Evolutionary conservation across 2,113 vertebrate species (phyloP).

Genomic region (Isurus oxyrinchus): DNA sequence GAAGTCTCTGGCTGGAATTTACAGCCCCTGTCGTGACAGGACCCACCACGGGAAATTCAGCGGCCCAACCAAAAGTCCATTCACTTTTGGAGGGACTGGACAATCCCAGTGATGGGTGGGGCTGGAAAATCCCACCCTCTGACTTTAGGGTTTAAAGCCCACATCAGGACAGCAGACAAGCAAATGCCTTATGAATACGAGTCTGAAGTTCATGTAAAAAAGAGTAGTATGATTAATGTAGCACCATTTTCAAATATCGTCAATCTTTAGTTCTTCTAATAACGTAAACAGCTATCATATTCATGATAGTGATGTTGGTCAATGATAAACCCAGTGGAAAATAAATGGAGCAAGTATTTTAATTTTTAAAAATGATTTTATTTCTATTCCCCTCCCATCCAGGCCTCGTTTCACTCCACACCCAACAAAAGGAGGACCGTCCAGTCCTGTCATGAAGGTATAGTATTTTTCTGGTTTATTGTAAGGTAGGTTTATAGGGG

Average conservation of each 20-base stretch:
- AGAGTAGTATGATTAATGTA: background rate
- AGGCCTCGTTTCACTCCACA: background rate
- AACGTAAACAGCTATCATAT: background rate
- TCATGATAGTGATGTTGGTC: background rate
- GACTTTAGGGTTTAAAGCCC: background rate
- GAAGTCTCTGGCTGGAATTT: no score
- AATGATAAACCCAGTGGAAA: background rate
- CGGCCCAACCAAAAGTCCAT: no score
- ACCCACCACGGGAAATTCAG: no score
- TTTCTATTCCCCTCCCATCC: background rate
- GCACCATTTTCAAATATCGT: background rate
- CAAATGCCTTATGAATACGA: no score
- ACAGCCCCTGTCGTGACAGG: no score
- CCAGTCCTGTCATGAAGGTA: background rate
- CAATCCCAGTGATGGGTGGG: no score
- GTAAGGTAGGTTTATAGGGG: no score
- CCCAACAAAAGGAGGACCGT: background rate
- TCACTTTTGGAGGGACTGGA: no score
- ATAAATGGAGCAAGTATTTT: no score
- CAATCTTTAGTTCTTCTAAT: background rate
- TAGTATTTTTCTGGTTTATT: no score
- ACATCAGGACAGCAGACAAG: background rate
- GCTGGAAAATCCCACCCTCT: no score
- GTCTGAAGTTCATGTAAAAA: background rate
- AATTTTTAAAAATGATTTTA: no score